These are phyloP conservation scores for Glandiceps talaboti DNA, from an alignment of 53 echinoderm and acorn worm species.

Conservation along the genomic window DNA sequence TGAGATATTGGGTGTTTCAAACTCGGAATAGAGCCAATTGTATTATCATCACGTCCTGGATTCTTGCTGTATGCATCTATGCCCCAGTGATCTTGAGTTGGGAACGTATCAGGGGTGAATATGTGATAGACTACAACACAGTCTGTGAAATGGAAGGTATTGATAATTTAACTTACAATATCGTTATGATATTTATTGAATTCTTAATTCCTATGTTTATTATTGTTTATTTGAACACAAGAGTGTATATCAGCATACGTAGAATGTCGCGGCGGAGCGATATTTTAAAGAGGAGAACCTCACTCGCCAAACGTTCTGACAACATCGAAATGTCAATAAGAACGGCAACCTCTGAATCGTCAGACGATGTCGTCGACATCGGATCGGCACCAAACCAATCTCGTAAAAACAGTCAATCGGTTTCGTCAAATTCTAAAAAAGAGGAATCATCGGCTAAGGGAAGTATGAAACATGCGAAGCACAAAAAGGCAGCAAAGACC, in stretches of 20 bases:
- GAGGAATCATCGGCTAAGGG: neutral
- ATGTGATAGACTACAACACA: constrained; percentile 17
- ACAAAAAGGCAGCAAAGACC: constrained; percentile 61
- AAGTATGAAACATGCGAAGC: constrained; percentile 10
- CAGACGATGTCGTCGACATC: neutral
- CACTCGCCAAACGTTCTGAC: too few relatives aligned
- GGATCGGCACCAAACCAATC: neutral
- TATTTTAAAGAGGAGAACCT: too few relatives aligned
- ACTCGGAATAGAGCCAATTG: constrained; percentile 23
- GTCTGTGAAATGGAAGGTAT: constrained; percentile 61
- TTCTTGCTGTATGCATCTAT: constrained; percentile 19
- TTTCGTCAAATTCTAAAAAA: neutral
- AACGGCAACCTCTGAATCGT: neutral
- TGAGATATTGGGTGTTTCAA: constrained; percentile 53
- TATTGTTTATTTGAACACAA: constrained; percentile 39
- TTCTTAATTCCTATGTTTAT: constrained; percentile 46
- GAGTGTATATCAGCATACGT: constrained; percentile 54
- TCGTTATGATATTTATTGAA: constrained; percentile 27
- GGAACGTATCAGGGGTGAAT: constrained; percentile 15
- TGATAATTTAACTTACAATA: constrained; percentile 17
- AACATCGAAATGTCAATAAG: neutral
- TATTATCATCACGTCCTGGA: constrained; percentile 29
- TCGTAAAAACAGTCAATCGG: neutral
- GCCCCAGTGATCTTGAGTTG: constrained; percentile 33
- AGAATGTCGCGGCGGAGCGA: constrained; percentile 33